Conservation (phyloP, 2,113 vertebrate species). For the Pterocles burchelli region DNA sequence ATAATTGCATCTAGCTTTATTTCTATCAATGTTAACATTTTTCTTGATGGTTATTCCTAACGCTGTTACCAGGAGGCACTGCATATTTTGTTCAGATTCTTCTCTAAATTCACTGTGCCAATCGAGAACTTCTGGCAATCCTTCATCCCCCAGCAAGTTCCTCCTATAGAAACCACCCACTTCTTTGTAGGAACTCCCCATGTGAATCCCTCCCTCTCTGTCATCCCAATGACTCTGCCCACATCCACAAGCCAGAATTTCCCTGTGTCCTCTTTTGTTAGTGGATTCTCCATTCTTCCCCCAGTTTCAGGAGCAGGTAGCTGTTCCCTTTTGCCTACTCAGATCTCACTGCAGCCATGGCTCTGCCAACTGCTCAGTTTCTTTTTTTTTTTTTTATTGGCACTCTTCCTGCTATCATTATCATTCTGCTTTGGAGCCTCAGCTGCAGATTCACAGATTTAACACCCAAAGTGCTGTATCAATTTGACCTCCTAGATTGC, state of each 20-base stretch:
- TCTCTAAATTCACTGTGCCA: background rate
- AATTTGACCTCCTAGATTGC: background rate
- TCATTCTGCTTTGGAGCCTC: background rate
- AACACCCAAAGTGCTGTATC: background rate
- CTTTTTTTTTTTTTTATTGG: background rate
- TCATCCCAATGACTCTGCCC: background rate
- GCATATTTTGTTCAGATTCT: background rate
- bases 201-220: background rate
- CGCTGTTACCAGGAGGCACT: background rate
- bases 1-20: background rate
- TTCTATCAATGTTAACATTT: slow-evolving; percentile 7
- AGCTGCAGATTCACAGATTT: background rate
- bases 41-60: background rate
- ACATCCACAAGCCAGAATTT: background rate
- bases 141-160: background rate
- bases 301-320: background rate
- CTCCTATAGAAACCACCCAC: background rate
- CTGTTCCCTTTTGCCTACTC: background rate
- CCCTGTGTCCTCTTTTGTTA: background rate
- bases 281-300: background rate
- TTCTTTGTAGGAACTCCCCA: background rate
- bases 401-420: background rate
- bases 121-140: background rate
- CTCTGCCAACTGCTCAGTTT: background rate
- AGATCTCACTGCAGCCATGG: background rate